These are phyloP conservation scores for Ormyrus nitidulus DNA, from an alignment of 2,888 invertebrate genomes.

Conservation along the genomic window DNA sequence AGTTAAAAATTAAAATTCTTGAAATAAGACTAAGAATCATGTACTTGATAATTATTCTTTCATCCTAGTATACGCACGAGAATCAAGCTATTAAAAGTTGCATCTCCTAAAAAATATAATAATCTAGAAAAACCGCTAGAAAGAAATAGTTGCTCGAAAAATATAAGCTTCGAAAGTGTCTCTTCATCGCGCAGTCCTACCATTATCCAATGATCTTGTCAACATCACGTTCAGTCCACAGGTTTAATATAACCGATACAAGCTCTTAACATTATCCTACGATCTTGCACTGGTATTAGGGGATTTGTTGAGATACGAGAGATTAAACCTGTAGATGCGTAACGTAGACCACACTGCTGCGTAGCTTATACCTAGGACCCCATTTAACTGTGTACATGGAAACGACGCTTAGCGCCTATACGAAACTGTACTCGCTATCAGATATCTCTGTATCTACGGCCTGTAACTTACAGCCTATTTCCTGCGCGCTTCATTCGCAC, in stretches of 20 bases:
- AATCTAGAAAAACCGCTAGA: too few relatives aligned
- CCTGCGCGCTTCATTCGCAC: constrained; percentile 10
- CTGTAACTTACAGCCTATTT: constrained; percentile 43
- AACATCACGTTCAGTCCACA: constrained; percentile 51
- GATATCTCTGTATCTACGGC: constrained; percentile 19
- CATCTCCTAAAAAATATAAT: too few relatives aligned
- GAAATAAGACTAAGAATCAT: too few relatives aligned
- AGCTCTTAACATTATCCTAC: constrained; percentile 51
- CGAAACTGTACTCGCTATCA: constrained; percentile 25
- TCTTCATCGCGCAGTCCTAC: constrained; percentile 2
- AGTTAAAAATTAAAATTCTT: too few relatives aligned
- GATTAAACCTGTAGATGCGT: constrained; percentile 41
- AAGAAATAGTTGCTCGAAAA: neutral
- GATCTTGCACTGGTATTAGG: constrained; percentile 47
- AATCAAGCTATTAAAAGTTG: too few relatives aligned
- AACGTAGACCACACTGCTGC: constrained; percentile 38
- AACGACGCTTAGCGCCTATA: constrained; percentile 25
- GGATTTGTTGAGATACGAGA: constrained; percentile 51
- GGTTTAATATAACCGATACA: constrained; percentile 41
- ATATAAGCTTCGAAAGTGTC: neutral
- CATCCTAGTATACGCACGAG: too few relatives aligned
- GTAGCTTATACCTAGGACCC: constrained; percentile 35
- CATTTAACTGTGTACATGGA: constrained; percentile 48
- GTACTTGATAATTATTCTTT: too few relatives aligned
- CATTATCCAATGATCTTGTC: constrained; percentile 49